phyloP scores from a whole-genome alignment of 2,113 vertebrate species.

The Brachionichthys hirsutus region DNA sequence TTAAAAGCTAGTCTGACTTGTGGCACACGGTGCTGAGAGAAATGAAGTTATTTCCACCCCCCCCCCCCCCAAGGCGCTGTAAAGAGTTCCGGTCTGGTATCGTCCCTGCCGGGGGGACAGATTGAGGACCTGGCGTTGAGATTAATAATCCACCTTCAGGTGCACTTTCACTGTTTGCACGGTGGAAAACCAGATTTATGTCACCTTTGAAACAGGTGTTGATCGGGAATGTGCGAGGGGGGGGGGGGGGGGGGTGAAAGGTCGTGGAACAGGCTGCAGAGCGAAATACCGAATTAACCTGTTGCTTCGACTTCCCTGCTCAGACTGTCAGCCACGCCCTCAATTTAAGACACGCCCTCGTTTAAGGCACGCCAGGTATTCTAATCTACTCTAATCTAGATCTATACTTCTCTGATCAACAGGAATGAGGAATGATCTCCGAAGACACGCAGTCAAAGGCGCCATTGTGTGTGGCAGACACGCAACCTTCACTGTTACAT shows the following conservation, averaged over 20 bases:
- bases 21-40: neutral
- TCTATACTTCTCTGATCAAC: neutral
- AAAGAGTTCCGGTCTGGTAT: neutral
- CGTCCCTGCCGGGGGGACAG: neutral
- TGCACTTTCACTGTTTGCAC: neutral
- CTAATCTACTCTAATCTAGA: neutral
- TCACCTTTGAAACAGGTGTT: neutral
- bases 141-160: neutral
- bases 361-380: neutral
- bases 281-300: constrained; percentile 55
- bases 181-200: neutral
- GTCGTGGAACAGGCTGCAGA: constrained; percentile 34
- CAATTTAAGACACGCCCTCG: constrained; percentile 56
- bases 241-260: neutral
- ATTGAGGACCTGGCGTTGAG: neutral
- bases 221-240: neutral
- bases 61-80: no score
- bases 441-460: no score
- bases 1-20: neutral
- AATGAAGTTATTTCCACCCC: neutral
- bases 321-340: constrained; percentile 60
- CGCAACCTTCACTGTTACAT: no score
- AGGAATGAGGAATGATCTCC: no score
- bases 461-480: no score
- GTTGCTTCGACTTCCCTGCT: constrained; percentile 49